Conservation (phyloP, 2,888 invertebrate genomes). For the Oxyteleia sp. region DNA sequence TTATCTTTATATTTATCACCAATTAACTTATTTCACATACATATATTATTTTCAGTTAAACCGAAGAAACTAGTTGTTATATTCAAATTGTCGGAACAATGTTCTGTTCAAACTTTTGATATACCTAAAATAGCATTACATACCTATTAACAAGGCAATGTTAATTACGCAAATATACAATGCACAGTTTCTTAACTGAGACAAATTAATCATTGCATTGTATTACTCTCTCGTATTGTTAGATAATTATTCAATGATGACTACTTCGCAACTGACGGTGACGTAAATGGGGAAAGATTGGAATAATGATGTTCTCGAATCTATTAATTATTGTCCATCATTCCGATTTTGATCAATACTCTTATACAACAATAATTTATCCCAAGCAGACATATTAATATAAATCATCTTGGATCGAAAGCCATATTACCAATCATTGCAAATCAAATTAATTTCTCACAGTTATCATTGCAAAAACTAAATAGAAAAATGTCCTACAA, state of each 20-base stretch:
- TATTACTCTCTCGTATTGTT: no score
- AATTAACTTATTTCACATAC: no score
- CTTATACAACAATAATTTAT: conserved; percentile 2
- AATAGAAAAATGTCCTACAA: conserved; percentile 30
- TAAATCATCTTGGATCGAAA: conserved; percentile 12
- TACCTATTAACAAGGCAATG: no score
- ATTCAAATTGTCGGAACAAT: no score
- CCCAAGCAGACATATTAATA: conserved; percentile 22
- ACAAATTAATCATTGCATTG: no score
- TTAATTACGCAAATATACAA: no score
- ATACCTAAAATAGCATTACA: no score
- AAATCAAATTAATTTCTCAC: not conserved
- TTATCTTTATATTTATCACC: no score
- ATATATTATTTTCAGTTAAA: no score
- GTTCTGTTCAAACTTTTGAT: no score
- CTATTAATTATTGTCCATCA: conserved; percentile 39
- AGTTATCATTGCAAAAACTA: not conserved
- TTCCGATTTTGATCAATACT: conserved; percentile 15
- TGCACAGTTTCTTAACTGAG: no score
- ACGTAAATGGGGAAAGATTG: conserved; percentile 14
- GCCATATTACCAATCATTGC: not conserved
- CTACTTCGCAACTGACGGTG: conserved; percentile 3
- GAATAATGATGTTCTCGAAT: conserved; percentile 1
- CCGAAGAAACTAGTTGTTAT: no score
- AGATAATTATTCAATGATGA: not conserved